These are phyloP conservation scores for Microcebus jonahi DNA, from an alignment of 2,113 vertebrate genomes.

Conservation along the genomic window DNA sequence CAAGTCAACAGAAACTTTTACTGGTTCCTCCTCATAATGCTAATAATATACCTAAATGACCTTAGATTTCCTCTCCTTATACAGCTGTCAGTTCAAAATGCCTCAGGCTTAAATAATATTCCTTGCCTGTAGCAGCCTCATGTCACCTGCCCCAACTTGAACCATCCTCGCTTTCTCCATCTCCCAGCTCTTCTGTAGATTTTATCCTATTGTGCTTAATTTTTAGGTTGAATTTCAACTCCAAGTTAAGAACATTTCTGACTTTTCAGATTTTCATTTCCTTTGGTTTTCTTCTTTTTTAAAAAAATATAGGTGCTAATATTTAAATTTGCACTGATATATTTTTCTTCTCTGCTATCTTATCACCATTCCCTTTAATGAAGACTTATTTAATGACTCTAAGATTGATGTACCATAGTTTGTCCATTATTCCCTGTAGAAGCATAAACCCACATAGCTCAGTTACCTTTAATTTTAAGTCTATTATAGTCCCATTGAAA, in stretches of 20 bases:
- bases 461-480: constrained; percentile 29
- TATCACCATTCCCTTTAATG: neutral
- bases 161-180: neutral
- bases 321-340: neutral
- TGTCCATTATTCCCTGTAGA: neutral
- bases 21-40: constrained; percentile 27
- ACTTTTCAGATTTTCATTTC: neutral
- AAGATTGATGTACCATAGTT: neutral
- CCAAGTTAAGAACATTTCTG: neutral
- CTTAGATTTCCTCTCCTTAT: constrained; percentile 26
- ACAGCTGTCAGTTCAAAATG: neutral
- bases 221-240: constrained; percentile 21
- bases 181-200: neutral
- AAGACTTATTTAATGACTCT: neutral
- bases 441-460: neutral
- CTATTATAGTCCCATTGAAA: neutral
- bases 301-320: neutral
- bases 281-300: neutral
- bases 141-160: constrained; percentile 17
- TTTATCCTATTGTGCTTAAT: neutral
- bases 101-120: constrained; percentile 34
- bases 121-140: constrained; percentile 18
- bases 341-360: constrained; percentile 1
- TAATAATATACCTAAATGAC: neutral
- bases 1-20: constrained; percentile 40